phyloP scores from a whole-genome alignment of 2,888 invertebrate species.

The Agrotis clavis region DNA sequence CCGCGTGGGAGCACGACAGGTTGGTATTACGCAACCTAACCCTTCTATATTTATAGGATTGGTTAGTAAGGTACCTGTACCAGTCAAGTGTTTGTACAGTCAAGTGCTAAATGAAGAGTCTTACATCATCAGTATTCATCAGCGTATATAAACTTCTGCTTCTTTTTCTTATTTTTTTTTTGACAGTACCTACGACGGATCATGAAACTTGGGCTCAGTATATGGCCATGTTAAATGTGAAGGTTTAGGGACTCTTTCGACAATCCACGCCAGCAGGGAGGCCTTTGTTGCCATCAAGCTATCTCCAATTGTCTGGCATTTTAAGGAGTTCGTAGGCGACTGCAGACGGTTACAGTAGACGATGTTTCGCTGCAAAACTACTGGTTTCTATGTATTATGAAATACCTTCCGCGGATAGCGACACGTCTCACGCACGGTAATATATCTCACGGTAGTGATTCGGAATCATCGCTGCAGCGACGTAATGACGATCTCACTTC shows the following conservation, averaged over 20 bases:
- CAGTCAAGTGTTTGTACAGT: constrained; percentile 1
- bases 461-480: too few relatives aligned
- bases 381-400: too few relatives aligned
- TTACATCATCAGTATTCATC: neutral
- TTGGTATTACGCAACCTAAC: constrained; percentile 66
- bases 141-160: neutral
- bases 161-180: neutral
- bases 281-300: neutral
- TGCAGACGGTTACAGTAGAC: too few relatives aligned
- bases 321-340: too few relatives aligned
- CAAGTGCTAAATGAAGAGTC: neutral
- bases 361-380: too few relatives aligned
- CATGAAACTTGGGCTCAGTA: neutral
- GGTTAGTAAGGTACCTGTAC: constrained; percentile 21
- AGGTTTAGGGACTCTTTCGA: neutral
- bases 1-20: constrained; percentile 72
- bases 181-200: too few relatives aligned
- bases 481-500: too few relatives aligned
- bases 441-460: too few relatives aligned
- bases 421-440: too few relatives aligned
- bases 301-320: too few relatives aligned
- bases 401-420: too few relatives aligned
- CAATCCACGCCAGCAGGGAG: too few relatives aligned
- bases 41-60: constrained; percentile 64
- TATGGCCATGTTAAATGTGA: neutral